Base-by-base conservation (phyloP, 2,113 vertebrate genomes). In the Cyprinodon variegatus region DNA sequence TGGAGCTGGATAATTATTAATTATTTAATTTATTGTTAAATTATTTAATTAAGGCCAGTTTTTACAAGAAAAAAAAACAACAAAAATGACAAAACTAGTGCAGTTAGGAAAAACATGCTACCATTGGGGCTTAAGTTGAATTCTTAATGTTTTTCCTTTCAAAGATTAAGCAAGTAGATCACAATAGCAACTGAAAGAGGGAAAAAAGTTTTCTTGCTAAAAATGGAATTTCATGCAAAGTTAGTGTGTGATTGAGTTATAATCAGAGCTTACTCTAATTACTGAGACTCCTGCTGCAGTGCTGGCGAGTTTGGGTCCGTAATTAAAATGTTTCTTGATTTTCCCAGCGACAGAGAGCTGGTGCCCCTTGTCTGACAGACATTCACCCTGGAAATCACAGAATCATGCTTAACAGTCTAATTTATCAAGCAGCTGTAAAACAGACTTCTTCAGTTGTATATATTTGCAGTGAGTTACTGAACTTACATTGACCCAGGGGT, bases 271-370 rank as follows among this genome's bases (percentile, higher is more conserved):
- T 96, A 99, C 98, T 94, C 96, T 95, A 93, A 99, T 96, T 88
- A 99, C 95, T 78, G 96, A 97, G 77, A 99, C 97, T 92, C 97
- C 98, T 11, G 98, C 98, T 14, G 96, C 85, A 3, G 95, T 97
- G 94, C 92, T 96, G 90, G 93, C 95, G 38, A 93, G 93, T 80
- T 97, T 98, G 62, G 96, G 95, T 69, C 95, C 94, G 1, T 95
- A 96, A 92, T 98, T 97, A 93, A 99, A 99, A 90, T 99, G 96
- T 84, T 99, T 99, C 95, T 96, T 97, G 86, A 99, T 97, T 93
- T 97, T 98, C 57, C 96, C 97, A 70, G 97, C 97, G 84, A 99
- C 97, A 17, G 95, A 95, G 83, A 99, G 94, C 92, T 97, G 97
- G 83, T 95, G 96, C 4, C 96, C 96, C 40, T 96, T 97, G 91